Conservation (phyloP, 1,140 invertebrate genomes). For the Drosophila ambigua region DNA sequence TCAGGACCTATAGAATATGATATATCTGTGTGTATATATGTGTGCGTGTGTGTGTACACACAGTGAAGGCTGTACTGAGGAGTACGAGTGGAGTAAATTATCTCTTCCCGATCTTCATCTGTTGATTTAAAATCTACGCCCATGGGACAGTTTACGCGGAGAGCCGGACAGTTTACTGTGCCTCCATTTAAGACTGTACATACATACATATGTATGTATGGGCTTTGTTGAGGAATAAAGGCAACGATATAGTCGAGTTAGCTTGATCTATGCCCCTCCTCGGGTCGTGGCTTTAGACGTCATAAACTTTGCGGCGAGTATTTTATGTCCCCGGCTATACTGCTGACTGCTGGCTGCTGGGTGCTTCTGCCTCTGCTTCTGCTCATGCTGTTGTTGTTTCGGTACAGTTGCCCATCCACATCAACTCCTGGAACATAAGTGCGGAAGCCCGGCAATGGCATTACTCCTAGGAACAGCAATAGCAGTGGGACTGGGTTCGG, state of each 20-base stretch:
- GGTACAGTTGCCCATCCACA: no score
- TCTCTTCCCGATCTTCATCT: no score
- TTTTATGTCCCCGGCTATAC: conserved; percentile 33
- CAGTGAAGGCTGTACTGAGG: background rate
- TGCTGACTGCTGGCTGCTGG: conserved; percentile 4
- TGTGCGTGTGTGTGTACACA: background rate
- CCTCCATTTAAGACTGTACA: background rate
- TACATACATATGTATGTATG: no score
- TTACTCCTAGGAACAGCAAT: no score
- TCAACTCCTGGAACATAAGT: conserved; percentile 25
- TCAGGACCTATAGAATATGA: conserved; percentile 18
- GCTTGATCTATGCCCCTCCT: conserved; percentile 21
- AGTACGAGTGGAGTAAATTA: no score
- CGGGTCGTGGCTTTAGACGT: conserved; percentile 18
- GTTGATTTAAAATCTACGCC: no score
- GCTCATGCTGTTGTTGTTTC: background rate
- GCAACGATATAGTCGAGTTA: no score
- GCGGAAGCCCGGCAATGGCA: background rate
- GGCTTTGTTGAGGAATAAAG: no score
- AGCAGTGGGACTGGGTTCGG: no score
- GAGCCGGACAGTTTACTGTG: no score
- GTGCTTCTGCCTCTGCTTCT: background rate
- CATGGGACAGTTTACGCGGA: no score
- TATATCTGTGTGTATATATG: background rate
- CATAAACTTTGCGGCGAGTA: conserved; percentile 42